Base-by-base conservation (phyloP, 1,140 invertebrate species). In the Brachystomella parvula region DNA sequence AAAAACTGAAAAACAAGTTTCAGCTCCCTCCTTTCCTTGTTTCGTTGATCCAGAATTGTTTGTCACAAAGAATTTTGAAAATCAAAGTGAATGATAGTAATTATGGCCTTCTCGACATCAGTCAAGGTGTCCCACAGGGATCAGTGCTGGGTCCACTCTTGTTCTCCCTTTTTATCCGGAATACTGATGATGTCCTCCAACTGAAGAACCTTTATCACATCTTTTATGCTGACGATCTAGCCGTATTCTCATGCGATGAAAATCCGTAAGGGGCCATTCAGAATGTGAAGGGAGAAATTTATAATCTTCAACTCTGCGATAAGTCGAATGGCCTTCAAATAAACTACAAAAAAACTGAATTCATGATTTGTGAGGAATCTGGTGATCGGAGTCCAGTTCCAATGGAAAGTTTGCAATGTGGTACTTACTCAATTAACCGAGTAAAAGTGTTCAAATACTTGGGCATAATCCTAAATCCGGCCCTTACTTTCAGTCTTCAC, bases 171-270 rank as follows among this genome's bases (percentile, higher is more conserved):
- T 76, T 67, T 61, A 71, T 69, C 0, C 73, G 69, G 47, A 74
- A 75, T 56, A 69, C 75, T 1, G 65, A 67, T 12, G 56, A 47
- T 15, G 57, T 15, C 65, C 39, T 58, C 0, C 21, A 61, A 39
- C 35, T 61, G 24, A 65, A 58, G 15, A 59, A 63, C 9, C 24
- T 56, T 2, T 61, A 68, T 1, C 47, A n/a, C n/a, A n/a, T n/a
- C n/a, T n/a, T 73, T 1, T 76, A 71, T 60, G 75, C 74, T 17
- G 75, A 76, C 49, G 74, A 77, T 61, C 73, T 72, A 28, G 74
- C 73, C 6, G 26, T 75, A 44, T 58, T 3, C 47, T 30, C n/a
- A 15, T 1, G 12, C 1, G 30, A 33, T 19, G 44, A 28, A 17
- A 26, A 58, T 39, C 21, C 59, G n/a, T 26, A 58, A 2, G 64